Conservation (phyloP, 2,888 invertebrate genomes). For the Idaea aversata region DNA sequence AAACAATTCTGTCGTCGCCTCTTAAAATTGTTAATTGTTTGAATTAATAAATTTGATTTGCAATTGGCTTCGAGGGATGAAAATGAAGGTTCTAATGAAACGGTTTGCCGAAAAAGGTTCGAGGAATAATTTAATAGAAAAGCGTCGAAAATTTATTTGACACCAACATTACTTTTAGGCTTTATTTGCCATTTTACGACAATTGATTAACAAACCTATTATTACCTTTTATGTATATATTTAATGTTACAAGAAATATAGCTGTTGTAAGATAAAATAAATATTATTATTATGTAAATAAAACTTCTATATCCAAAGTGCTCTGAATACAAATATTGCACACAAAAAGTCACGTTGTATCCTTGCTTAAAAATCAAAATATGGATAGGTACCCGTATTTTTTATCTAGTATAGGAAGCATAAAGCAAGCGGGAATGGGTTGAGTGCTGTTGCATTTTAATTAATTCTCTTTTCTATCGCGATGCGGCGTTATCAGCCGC, state of each 20-base stretch:
- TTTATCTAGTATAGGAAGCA: slow-evolving; percentile 38
- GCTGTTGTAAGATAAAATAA: neutral
- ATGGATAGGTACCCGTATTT: slow-evolving; percentile 21
- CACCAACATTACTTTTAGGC: slow-evolving; percentile 28
- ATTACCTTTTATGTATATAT: neutral
- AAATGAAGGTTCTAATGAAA: slow-evolving; percentile 52
- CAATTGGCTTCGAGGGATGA: slow-evolving; percentile 46
- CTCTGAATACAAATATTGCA: too few species aligned
- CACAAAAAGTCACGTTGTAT: too few species aligned
- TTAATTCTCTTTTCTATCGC: slow-evolving; percentile 79
- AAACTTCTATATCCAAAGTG: too few species aligned
- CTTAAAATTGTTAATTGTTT: slow-evolving; percentile 56
- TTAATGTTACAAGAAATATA: neutral
- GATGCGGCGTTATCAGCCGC: slow-evolving; percentile 70
- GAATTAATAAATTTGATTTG: slow-evolving; percentile 61
- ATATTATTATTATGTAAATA: too few species aligned
- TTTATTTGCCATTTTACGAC: slow-evolving; percentile 23
- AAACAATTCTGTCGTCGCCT: slow-evolving; percentile 40
- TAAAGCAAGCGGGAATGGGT: slow-evolving; percentile 67
- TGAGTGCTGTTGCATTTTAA: slow-evolving; percentile 78
- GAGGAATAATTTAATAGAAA: slow-evolving; percentile 36
- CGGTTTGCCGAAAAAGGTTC: slow-evolving; percentile 42
- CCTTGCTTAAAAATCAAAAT: slow-evolving; percentile 16
- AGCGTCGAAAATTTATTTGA: slow-evolving; percentile 34
- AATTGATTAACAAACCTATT: slow-evolving; percentile 20